phyloP scores from a whole-genome alignment of 2,888 invertebrate species.

The Drosophila picticornis region DNA sequence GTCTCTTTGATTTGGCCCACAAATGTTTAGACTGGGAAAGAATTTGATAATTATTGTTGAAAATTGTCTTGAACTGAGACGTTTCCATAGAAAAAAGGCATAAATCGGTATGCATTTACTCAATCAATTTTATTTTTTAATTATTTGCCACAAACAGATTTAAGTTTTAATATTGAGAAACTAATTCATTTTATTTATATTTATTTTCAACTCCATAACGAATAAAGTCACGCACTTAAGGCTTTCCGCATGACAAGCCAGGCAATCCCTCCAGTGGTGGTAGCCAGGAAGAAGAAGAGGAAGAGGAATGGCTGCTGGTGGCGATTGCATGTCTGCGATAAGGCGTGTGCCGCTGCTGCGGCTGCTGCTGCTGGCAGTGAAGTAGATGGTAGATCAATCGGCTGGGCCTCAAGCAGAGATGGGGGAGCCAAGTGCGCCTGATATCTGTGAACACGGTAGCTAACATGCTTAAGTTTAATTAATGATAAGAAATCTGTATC shows the following conservation, averaged over 20 bases:
- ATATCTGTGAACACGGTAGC: conserved; percentile 84
- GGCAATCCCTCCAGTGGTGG: background rate
- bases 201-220: background rate
- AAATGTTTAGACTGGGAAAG: background rate
- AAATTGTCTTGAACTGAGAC: background rate
- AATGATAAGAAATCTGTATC: conserved; percentile 85
- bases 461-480: conserved; percentile 85
- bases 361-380: conserved; percentile 27
- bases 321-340: conserved; percentile 83
- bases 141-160: background rate
- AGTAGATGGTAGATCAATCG: conserved; percentile 59
- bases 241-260: background rate
- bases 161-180: background rate
- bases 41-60: background rate
- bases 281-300: background rate
- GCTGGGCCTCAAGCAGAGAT: conserved; percentile 25
- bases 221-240: conserved; percentile 22
- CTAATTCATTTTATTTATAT: background rate
- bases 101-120: background rate
- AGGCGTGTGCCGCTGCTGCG: conserved; percentile 71
- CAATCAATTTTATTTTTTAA: background rate
- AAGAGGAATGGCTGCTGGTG: conserved; percentile 35
- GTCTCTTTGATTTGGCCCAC: background rate
- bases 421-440: conserved; percentile 35
- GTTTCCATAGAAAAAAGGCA: too few species aligned